These are phyloP conservation scores for Sciaenops ocellatus DNA, from an alignment of 2,797 vertebrate species.

Conservation along the genomic window DNA sequence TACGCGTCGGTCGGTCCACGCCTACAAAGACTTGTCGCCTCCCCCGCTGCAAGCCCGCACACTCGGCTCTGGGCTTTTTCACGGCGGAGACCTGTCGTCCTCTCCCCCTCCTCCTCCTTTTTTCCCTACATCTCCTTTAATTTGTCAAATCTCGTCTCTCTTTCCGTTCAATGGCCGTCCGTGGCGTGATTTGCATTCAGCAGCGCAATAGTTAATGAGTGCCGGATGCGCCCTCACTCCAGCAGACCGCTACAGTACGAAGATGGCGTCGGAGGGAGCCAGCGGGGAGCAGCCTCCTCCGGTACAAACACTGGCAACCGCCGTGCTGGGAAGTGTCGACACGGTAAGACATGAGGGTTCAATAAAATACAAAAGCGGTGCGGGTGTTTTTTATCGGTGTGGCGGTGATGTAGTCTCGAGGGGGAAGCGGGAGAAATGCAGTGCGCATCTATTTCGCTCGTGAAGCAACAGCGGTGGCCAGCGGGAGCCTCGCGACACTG, in stretches of 20 bases:
- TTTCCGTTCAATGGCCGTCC: conserved; percentile 43
- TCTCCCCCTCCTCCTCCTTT: not conserved
- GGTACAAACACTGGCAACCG: conserved; percentile 84
- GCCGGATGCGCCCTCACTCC: conserved; percentile 81
- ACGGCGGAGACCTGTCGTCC: conserved; percentile 35
- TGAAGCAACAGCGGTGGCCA: conserved; percentile 61
- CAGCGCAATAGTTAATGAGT: conserved; percentile 82
- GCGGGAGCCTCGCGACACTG: conserved; percentile 43
- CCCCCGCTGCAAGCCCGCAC: conserved; percentile 26
- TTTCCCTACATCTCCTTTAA: not conserved
- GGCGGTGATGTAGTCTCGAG: not conserved
- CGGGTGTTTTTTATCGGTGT: not conserved
- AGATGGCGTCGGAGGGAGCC: conserved; percentile 97
- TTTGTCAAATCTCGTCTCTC: conserved; percentile 8
- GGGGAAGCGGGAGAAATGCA: not conserved
- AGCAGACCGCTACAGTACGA: conserved; percentile 89
- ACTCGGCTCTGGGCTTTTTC: conserved; percentile 35
- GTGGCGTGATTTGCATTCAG: conserved; percentile 67
- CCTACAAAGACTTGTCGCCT: conserved; percentile 53
- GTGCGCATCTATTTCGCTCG: conserved; percentile 64
- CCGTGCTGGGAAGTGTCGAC: conserved; percentile 83
- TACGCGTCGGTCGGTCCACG: conserved; percentile 68
- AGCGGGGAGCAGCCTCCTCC: conserved; percentile 91
- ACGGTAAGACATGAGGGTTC: conserved; percentile 78
- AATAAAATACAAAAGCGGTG: accelerated